phyloP scores from a whole-genome alignment of 1,140 invertebrate species.

The Bombus pascuorum region DNA sequence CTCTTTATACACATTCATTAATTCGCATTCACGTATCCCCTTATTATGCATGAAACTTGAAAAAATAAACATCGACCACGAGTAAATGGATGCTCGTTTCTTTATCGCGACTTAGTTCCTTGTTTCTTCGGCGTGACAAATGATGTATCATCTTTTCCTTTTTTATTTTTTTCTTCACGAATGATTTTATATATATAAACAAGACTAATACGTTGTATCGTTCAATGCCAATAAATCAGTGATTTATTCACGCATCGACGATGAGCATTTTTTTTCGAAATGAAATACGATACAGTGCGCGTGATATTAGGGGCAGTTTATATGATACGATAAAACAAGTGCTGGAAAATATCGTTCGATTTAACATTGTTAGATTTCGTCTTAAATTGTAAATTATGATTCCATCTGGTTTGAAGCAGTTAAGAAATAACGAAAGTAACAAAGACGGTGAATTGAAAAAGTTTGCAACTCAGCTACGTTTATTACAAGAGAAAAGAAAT shows the following conservation, averaged over 20 bases:
- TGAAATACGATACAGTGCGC: too few species aligned
- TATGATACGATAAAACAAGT: background rate
- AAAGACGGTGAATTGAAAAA: background rate
- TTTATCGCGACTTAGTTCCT: too few species aligned
- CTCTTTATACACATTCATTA: background rate
- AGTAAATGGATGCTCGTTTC: background rate
- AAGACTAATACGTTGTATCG: background rate
- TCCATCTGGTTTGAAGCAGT: background rate
- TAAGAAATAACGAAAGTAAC: too few species aligned
- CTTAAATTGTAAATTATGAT: background rate
- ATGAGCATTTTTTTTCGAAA: background rate
- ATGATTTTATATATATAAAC: too few species aligned
- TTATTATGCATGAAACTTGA: background rate
- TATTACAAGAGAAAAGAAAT: background rate
- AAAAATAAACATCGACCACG: slow-evolving; percentile 1
- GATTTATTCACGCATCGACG: background rate
- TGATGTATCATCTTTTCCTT: background rate
- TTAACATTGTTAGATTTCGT: background rate
- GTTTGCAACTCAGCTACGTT: background rate
- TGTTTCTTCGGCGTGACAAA: too few species aligned
- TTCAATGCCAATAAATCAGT: background rate
- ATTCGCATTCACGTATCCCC: background rate
- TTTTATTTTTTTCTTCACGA: background rate
- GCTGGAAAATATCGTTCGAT: background rate
- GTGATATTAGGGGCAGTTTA: too few species aligned